These are phyloP conservation scores for Varecia variegata DNA, from an alignment of 2,797 vertebrate species.

Conservation along the genomic window DNA sequence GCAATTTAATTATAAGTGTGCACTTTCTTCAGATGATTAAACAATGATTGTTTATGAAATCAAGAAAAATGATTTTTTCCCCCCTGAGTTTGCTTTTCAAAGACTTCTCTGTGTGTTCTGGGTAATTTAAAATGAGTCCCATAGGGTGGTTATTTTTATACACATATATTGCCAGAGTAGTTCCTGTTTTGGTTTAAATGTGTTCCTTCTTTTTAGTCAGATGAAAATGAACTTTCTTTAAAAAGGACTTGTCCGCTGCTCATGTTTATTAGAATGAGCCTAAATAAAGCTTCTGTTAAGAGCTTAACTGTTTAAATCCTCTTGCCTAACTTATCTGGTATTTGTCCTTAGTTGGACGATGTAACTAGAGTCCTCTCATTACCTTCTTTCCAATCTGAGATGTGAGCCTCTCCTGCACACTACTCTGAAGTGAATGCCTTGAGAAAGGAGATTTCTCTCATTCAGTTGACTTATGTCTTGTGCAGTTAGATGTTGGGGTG, in stretches of 20 bases:
- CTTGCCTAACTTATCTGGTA: constrained; percentile 1
- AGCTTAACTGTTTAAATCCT: constrained; percentile 27
- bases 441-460: background rate
- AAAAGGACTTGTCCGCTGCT: constrained; percentile 56
- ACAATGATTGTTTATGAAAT: constrained; percentile 62
- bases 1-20: constrained; percentile 53
- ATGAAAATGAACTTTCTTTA: constrained; percentile 69
- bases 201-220: constrained; percentile 62
- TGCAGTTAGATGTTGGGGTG: background rate
- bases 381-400: background rate
- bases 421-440: background rate
- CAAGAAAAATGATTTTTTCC: background rate
- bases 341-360: background rate
- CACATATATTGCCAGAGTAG: constrained; percentile 64
- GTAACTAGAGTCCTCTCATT: background rate
- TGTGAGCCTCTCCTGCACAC: background rate
- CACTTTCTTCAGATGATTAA: constrained; percentile 61
- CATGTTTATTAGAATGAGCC: background rate
- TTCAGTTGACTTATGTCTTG: background rate
- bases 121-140: constrained; percentile 65
- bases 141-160: constrained; percentile 68
- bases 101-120: constrained; percentile 64
- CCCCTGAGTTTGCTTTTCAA: constrained; percentile 44
- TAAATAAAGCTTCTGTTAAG: constrained; percentile 50
- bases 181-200: constrained; percentile 70